A percentile compares a stretch with the other conserved stretches of the same genome.
Conservation (phyloP, 2,113 vertebrate genomes). For the Sialia sialis region DNA sequence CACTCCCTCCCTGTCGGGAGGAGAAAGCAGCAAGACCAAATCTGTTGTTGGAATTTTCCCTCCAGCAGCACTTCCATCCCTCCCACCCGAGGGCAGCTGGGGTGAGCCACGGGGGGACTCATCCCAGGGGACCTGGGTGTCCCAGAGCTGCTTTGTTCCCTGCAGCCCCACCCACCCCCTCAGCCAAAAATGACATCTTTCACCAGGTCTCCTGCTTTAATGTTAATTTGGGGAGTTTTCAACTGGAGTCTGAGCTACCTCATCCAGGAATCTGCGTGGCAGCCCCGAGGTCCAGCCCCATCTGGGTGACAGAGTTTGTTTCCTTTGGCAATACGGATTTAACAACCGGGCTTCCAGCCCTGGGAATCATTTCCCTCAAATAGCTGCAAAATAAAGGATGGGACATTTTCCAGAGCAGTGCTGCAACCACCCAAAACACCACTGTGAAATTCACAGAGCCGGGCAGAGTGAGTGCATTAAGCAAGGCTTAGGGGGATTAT, state of each 20-base stretch:
- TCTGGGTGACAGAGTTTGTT: not conserved
- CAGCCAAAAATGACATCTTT: not conserved
- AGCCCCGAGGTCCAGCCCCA: not conserved
- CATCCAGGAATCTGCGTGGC: not conserved
- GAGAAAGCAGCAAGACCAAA: not conserved
- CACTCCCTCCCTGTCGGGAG: not conserved
- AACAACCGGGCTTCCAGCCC: not conserved
- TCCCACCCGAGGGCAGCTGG: not conserved
- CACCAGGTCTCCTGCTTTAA: not conserved
- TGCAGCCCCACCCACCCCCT: not conserved
- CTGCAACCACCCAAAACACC: slow-evolving; percentile 17
- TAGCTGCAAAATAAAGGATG: slow-evolving; percentile 28
- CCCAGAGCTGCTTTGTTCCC: not conserved
- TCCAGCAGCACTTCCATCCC: not conserved
- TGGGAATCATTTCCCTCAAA: not conserved
- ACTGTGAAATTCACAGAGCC: not conserved
- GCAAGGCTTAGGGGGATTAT: slow-evolving; percentile 50
- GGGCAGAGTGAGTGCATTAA: slow-evolving; percentile 1
- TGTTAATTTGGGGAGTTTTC: not conserved
- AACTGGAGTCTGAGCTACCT: not conserved
- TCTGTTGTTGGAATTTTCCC: not conserved
- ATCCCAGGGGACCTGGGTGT: fast-evolving
- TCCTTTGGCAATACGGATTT: not conserved
- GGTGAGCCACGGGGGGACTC: not conserved
- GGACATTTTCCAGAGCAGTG: not conserved